Base-by-base conservation (phyloP, 92 coral and sea anemone genomes). In the Palythoa grandis region DNA sequence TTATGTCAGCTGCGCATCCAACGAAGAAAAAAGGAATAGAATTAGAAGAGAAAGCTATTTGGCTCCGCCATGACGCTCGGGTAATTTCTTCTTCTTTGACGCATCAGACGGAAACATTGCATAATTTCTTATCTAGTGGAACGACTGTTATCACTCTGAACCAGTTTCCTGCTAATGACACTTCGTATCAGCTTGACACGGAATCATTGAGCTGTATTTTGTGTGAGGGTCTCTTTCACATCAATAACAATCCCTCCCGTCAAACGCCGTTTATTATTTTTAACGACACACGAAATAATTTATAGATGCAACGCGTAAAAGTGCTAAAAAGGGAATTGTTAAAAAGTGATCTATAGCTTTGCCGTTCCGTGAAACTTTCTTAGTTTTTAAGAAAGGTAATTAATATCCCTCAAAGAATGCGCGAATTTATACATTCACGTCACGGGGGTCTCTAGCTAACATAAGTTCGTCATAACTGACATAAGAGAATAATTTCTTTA, bases 81-180 rank as follows among this genome's bases (percentile, higher is more conserved):
- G 4, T 43, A 8, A 43, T 8, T 43, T 11, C 65, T 58, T 58
- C 16, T 9, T 5, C 20, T 58, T 58, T 58, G 5, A 58, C 20
- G 20, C 17, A 58, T 58, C 17, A 19, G 65, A 11, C 65, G 65
- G 19, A 58, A 58, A 15, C 12, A 57, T 3, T 4, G 63, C n/a
- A 58, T 29, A 61, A 61, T 65, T 65, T 65, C 57, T 8, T 43
- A 74, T 74, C 60, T 74, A 11, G 11, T 11, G 3, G 3, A 23
- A 19, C 78, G 12, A 52, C 4, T 39, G 60, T 74, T 65, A 74
- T 74, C 78, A 48, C 78, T n/a, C 39, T 48, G 17, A 48, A 6
- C 78, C 78, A 23, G 39, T 74, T 74, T 74, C 78, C 78, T 52
- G 57, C 39, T 43, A 48, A 19, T 74, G 78, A 74, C 78, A 43